phyloP scores from a whole-genome alignment of 2,797 vertebrate species.

The Sebastes iracundus region DNA sequence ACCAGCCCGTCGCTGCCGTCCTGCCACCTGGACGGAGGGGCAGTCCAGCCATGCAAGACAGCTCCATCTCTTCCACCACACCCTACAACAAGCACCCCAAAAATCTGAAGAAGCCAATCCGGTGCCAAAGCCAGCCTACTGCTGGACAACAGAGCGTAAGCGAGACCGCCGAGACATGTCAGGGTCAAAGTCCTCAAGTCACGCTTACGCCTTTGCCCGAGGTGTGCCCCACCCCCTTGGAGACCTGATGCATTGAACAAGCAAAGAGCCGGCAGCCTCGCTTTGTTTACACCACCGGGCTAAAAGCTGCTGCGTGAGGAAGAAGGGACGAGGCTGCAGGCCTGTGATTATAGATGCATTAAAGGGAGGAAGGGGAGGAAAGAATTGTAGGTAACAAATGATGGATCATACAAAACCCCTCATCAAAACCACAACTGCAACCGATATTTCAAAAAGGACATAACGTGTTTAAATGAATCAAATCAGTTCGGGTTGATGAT shows the following conservation, averaged over 20 bases:
- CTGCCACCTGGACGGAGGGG: slow-evolving; percentile 41
- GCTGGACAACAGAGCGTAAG: slow-evolving; percentile 48
- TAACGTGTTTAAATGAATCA: slow-evolving; percentile 4
- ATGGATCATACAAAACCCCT: slow-evolving; percentile 10
- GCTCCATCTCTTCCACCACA: slow-evolving; percentile 75
- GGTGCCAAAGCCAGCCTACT: slow-evolving; percentile 78
- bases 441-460: slow-evolving; percentile 24
- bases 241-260: slow-evolving; percentile 70
- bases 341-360: slow-evolving; percentile 36
- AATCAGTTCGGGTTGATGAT: slow-evolving; percentile 18
- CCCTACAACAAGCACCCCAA: slow-evolving; percentile 55
- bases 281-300: slow-evolving; percentile 19
- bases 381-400: slow-evolving; percentile 1
- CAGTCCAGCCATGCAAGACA: slow-evolving; percentile 85
- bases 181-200: slow-evolving; percentile 52
- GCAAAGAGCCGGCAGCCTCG: slow-evolving; percentile 43
- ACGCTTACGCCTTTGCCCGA: slow-evolving; percentile 58
- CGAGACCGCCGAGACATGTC: slow-evolving; percentile 35
- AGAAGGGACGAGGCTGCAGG: slow-evolving; percentile 35
- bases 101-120: slow-evolving; percentile 53
- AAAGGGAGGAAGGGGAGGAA: slow-evolving; percentile 14
- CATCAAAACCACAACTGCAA: slow-evolving; percentile 32
- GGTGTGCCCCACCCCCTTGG: slow-evolving; percentile 52
- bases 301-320: slow-evolving; percentile 49
- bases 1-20: slow-evolving; percentile 22